Evolutionary conservation across 92 coral and sea anemone species (phyloP).

Genomic region (Siderastrea radians): DNA sequence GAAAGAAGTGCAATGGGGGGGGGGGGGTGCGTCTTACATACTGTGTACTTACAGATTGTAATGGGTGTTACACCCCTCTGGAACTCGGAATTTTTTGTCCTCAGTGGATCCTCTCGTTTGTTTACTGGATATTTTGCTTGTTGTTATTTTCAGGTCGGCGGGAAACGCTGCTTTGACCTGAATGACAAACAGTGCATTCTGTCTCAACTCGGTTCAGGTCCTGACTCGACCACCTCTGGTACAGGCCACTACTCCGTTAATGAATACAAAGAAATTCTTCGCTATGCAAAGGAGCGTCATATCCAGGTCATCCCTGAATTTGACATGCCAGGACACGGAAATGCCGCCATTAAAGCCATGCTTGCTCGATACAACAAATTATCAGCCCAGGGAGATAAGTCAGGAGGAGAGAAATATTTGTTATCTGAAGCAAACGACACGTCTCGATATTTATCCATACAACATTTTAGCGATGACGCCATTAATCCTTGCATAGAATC

Average conservation of each 20-base stretch:
- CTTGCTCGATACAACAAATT: constrained; percentile 69
- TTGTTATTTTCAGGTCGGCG: constrained; percentile 72
- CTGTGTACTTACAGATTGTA: too few species aligned
- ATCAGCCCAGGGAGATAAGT: constrained; percentile 44
- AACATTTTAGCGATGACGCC: constrained; percentile 83
- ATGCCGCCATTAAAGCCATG: constrained; percentile 90
- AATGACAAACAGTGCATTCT: constrained; percentile 71
- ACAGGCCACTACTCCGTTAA: constrained; percentile 77
- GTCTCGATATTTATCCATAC: constrained; percentile 78
- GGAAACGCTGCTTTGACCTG: constrained; percentile 90
- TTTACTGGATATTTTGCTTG: too few species aligned
- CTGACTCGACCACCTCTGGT: constrained; percentile 73
- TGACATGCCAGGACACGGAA: constrained; percentile 96
- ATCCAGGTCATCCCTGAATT: constrained; percentile 97
- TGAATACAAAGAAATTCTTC: constrained; percentile 83
- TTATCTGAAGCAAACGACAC: constrained; percentile 75
- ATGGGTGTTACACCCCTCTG: too few species aligned
- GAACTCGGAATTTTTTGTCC: neutral
- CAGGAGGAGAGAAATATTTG: constrained; percentile 66
- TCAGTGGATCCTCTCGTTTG: neutral
- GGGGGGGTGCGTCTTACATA: too few species aligned
- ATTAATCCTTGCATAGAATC: constrained; percentile 89
- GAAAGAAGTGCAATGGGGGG: too few species aligned
- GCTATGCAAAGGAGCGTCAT: constrained; percentile 77
- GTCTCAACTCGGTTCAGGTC: constrained; percentile 96